Evolutionary conservation across 2,888 invertebrate genomes (phyloP).

Genomic region (Mesoligia furuncula): DNA sequence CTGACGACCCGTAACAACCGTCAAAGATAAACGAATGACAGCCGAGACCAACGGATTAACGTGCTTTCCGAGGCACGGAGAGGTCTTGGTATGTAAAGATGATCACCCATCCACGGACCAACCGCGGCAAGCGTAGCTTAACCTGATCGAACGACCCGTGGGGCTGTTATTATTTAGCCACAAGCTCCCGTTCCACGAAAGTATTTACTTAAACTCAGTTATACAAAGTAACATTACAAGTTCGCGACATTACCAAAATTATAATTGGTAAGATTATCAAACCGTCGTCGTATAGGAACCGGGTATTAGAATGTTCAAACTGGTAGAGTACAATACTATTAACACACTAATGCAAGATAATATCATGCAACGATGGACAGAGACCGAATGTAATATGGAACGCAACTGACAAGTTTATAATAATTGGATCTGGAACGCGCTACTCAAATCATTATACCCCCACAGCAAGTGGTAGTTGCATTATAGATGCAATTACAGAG

Average conservation of each 20-base stretch:
- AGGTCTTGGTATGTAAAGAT: too few species aligned
- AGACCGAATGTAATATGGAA: neutral
- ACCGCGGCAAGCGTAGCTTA: too few species aligned
- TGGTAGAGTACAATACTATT: neutral
- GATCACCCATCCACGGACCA: too few species aligned
- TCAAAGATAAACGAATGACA: too few species aligned
- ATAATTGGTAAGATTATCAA: neutral
- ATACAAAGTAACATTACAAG: neutral
- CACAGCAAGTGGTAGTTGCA: slow-evolving; percentile 4
- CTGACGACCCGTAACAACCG: too few species aligned
- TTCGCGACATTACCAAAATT: neutral
- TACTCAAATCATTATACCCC: slow-evolving; percentile 10
- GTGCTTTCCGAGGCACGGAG: too few species aligned
- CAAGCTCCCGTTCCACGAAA: neutral
- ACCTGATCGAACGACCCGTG: too few species aligned
- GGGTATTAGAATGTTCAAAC: neutral
- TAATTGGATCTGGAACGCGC: slow-evolving; percentile 33
- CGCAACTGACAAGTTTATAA: neutral
- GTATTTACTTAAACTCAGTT: neutral
- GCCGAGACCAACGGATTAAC: too few species aligned
- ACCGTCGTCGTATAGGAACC: neutral
- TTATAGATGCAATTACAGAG: neutral
- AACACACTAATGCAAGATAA: neutral
- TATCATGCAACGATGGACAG: neutral
- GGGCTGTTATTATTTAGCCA: too few species aligned